Evolutionary conservation across 2,113 vertebrate genomes (phyloP).

Genomic region (Melanerpes aurifrons): DNA sequence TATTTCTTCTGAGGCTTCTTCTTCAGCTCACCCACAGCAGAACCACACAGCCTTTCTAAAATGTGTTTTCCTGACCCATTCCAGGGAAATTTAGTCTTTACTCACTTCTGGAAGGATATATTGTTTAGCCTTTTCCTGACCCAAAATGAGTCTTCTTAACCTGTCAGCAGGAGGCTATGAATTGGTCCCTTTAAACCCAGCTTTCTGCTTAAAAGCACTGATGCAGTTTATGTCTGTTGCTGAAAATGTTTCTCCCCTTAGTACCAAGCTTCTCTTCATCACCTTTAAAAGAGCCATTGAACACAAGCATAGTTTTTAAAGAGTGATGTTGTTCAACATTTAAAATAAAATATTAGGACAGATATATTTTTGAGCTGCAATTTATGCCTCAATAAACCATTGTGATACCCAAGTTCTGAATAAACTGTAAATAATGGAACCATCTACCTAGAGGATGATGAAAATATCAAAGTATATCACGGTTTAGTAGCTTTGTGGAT

Average conservation of each 20-base stretch:
- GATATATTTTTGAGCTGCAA: conserved; percentile 38
- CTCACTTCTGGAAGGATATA: neutral
- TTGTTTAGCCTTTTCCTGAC: conserved; percentile 9
- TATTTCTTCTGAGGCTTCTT: neutral
- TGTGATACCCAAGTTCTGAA: conserved; percentile 44
- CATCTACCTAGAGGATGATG: conserved; percentile 26
- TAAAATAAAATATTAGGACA: conserved; percentile 70
- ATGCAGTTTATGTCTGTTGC: neutral
- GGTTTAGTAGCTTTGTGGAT: conserved; percentile 53
- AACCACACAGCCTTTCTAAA: neutral
- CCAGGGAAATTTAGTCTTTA: neutral
- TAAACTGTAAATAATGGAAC: conserved; percentile 58
- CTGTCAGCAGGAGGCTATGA: neutral
- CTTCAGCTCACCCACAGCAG: neutral
- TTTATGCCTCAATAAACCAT: conserved; percentile 48
- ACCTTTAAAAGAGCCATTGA: conserved; percentile 28
- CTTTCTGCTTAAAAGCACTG: conserved; percentile 16
- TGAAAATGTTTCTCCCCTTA: conserved; percentile 4
- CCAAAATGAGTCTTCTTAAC: neutral
- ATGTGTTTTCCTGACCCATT: neutral
- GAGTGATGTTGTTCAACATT: conserved; percentile 32
- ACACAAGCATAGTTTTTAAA: conserved; percentile 22
- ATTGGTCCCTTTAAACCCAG: neutral
- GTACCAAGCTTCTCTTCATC: conserved; percentile 12
- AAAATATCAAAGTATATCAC: conserved; percentile 55